These are phyloP conservation scores for Illadopsis cleaveri DNA, from an alignment of 2,113 vertebrate species.

Conservation along the genomic window DNA sequence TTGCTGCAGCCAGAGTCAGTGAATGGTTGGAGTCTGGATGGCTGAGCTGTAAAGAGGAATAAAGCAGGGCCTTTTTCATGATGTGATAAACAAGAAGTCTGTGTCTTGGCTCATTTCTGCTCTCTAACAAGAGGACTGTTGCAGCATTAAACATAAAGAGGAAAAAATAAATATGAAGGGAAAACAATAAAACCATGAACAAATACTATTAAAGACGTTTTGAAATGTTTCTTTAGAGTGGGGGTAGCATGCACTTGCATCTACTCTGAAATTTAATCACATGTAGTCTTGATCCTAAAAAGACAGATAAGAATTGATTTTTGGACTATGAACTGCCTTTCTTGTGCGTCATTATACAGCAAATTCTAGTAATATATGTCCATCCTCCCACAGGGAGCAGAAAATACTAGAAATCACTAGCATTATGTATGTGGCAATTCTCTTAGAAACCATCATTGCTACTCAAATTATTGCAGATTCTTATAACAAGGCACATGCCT, in stretches of 20 bases:
- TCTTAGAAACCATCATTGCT: constrained; percentile 3
- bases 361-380: constrained; percentile 24
- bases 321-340: constrained; percentile 3
- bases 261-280: constrained; percentile 1
- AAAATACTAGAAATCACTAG: constrained; percentile 5
- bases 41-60: neutral
- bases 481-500: neutral
- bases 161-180: neutral
- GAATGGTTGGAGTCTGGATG: neutral
- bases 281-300: neutral
- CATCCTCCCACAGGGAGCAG: neutral
- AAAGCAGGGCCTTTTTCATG: neutral
- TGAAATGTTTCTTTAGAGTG: neutral
- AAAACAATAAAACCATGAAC: neutral
- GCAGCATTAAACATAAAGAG: neutral
- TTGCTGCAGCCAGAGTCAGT: neutral
- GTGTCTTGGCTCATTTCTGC: neutral
- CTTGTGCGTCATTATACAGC: neutral
- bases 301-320: neutral
- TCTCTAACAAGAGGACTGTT: neutral
- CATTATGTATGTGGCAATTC: constrained; percentile 16
- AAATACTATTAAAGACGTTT: neutral
- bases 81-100: neutral
- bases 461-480: constrained; percentile 28
- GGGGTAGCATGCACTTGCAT: neutral